Conservation (phyloP, 2,113 vertebrate species). For the Hymenochirus boettgeri region DNA sequence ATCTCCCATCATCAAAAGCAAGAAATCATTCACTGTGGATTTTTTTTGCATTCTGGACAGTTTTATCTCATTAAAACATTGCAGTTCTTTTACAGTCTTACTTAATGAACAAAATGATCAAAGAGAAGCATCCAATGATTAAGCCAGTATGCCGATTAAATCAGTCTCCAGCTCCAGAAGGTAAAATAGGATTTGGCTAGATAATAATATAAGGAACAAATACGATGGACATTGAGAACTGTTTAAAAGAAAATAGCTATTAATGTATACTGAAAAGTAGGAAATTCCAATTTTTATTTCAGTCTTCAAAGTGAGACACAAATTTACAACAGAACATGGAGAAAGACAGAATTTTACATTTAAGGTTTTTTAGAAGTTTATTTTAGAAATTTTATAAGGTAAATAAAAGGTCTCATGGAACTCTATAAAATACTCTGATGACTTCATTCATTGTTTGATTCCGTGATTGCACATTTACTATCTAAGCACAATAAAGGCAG, state of each 20-base stretch:
- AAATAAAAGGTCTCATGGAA: constrained; percentile 17
- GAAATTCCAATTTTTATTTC: constrained; percentile 21
- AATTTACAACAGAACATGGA: constrained; percentile 29
- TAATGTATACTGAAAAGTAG: constrained; percentile 17
- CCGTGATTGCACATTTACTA: constrained; percentile 25
- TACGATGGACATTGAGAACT: constrained; percentile 13
- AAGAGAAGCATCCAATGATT: constrained; percentile 39
- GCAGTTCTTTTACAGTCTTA: constrained; percentile 35
- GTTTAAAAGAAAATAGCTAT: constrained; percentile 39
- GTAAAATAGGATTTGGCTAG: constrained; percentile 22
- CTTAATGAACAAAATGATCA: constrained; percentile 38
- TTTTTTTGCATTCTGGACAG: constrained; percentile 28
- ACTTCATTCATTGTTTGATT: constrained; percentile 24
- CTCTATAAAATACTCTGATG: constrained; percentile 28
- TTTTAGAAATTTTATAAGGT: constrained; percentile 8
- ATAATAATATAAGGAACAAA: not conserved
- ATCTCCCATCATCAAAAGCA: constrained; percentile 31
- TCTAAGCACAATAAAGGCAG: constrained; percentile 19
- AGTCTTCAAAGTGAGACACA: constrained; percentile 30
- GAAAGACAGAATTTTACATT: constrained; percentile 6
- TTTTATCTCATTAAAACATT: constrained; percentile 37
- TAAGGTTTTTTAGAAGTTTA: constrained; percentile 11
- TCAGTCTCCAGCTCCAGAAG: constrained; percentile 27
- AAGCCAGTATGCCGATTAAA: constrained; percentile 36
- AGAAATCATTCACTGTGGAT: constrained; percentile 32